phyloP scores from a whole-genome alignment of 2,113 vertebrate genomes.

The Meleagris gallopavo region DNA sequence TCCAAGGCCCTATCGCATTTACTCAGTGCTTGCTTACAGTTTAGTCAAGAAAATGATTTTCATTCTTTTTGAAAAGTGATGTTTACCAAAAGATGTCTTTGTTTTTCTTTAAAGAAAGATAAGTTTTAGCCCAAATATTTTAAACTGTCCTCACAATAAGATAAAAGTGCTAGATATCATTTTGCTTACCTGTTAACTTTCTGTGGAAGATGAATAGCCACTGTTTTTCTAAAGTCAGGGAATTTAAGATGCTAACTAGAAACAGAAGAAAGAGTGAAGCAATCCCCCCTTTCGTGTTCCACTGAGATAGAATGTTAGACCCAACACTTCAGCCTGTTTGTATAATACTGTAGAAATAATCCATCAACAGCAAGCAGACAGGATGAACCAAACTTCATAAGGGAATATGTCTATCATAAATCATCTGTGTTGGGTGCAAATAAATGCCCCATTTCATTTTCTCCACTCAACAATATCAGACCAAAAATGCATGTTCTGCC shows the following conservation, averaged over 20 bases:
- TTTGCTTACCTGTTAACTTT: conserved; percentile 40
- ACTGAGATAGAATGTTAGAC: neutral
- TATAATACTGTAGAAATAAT: neutral
- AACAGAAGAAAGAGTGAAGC: neutral
- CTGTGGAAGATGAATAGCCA: neutral
- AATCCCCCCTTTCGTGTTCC: neutral
- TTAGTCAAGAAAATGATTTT: neutral
- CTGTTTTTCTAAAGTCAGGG: conserved; percentile 21
- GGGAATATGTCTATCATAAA: neutral
- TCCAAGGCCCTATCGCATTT: neutral
- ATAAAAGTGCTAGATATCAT: neutral
- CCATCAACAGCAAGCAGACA: neutral
- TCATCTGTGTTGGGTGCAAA: neutral
- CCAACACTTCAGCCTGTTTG: neutral
- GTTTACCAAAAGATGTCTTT: neutral
- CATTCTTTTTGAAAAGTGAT: neutral
- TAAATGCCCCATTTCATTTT: neutral
- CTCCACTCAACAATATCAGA: neutral
- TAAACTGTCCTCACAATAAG: neutral
- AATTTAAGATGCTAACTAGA: neutral
- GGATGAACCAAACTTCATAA: neutral
- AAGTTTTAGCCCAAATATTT: neutral
- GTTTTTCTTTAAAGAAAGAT: neutral
- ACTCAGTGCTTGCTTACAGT: neutral
- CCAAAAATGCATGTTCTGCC: neutral